These are phyloP conservation scores for Phaonia tiefii DNA, from an alignment of 2,888 invertebrate species.

Conservation along the genomic window DNA sequence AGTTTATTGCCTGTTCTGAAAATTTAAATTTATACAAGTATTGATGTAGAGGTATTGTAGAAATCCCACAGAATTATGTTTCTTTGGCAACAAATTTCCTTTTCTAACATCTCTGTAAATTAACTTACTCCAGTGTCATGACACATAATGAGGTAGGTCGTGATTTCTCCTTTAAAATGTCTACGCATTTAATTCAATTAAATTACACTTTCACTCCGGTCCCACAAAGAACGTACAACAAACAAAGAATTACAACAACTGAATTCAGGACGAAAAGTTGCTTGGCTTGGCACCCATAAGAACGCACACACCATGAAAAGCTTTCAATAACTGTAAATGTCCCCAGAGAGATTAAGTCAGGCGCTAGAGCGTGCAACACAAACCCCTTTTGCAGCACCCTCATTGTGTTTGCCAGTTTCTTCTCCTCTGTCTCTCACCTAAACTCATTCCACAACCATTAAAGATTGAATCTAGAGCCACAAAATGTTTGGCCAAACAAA, in stretches of 20 bases:
- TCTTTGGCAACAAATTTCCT: background rate
- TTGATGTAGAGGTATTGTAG: too few relatives aligned
- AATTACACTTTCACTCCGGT: constrained; percentile 41
- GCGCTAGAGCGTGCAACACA: constrained; percentile 79
- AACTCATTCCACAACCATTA: constrained; percentile 49
- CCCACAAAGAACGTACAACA: background rate
- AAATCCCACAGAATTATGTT: too few relatives aligned
- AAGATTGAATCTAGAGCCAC: constrained; percentile 52
- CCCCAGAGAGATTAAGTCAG: constrained; percentile 75
- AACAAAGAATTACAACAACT: constrained; percentile 44
- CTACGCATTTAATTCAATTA: constrained; percentile 60
- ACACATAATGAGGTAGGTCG: constrained; percentile 52
- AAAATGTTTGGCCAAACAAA: constrained; percentile 73
- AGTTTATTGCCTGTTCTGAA: too few relatives aligned
- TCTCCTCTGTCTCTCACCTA: constrained; percentile 38
- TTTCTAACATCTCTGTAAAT: too few relatives aligned
- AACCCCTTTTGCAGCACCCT: constrained; percentile 22
- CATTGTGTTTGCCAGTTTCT: constrained; percentile 15
- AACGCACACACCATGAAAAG: constrained; percentile 54
- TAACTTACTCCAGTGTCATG: background rate
- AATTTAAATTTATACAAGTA: too few relatives aligned
- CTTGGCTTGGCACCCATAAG: constrained; percentile 24
- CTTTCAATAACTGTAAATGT: constrained; percentile 72
- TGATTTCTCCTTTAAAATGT: constrained; percentile 22
- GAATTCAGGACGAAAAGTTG: constrained; percentile 46